phyloP scores from a whole-genome alignment of 1,140 invertebrate genomes.

The Drosophila tropicalis region DNA sequence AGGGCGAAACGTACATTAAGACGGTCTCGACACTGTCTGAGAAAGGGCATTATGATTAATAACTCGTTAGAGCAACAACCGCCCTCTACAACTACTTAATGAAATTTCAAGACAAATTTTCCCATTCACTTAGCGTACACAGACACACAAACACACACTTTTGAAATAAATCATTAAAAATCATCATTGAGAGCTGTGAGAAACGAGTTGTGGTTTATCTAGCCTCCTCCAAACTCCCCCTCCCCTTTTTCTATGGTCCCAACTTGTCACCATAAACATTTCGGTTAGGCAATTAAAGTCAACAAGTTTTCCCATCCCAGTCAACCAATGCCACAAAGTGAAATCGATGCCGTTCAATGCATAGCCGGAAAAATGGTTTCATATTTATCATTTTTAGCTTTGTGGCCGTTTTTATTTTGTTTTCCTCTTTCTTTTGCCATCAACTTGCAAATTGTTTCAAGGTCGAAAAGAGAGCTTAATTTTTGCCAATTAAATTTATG shows the following conservation, averaged over 20 bases:
- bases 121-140: conserved; percentile 49
- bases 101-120: conserved; percentile 36
- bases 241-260: conserved; percentile 11
- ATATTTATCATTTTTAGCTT: conserved; percentile 35
- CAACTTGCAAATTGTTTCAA: conserved; percentile 51
- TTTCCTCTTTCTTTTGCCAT: conserved; percentile 9
- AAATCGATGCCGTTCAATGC: conserved; percentile 59
- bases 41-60: conserved; percentile 51
- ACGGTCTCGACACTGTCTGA: conserved; percentile 20
- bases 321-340: conserved; percentile 41
- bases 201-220: conserved; percentile 34
- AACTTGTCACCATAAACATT: conserved; percentile 59
- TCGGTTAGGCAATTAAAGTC: conserved; percentile 52
- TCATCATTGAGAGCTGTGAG: conserved; percentile 36
- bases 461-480: conserved; percentile 49
- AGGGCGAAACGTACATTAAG: conserved; percentile 8
- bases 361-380: conserved; percentile 70
- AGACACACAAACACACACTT: conserved; percentile 51
- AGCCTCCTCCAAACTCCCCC: too few relatives aligned
- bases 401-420: background rate
- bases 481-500: conserved; percentile 62
- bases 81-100: conserved; percentile 30
- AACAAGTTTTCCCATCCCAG: conserved; percentile 55
- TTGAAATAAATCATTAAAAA: conserved; percentile 66
- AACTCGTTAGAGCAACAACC: conserved; percentile 43